Evolutionary conservation across 2,797 vertebrate species (phyloP), one percentile per base, ranked within the genome.

Genomic region (Staurois parvus): DNA sequence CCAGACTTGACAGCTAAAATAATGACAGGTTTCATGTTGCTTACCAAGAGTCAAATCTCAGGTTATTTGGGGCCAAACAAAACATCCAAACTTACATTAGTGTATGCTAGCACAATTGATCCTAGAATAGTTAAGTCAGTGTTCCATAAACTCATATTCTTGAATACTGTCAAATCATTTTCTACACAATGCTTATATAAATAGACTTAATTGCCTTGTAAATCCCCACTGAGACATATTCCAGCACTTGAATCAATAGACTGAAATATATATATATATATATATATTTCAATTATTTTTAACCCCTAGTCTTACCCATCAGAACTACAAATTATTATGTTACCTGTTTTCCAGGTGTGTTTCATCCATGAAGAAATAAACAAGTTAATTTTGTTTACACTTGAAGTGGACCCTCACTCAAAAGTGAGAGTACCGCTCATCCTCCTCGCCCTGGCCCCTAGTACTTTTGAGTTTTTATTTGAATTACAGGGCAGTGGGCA

Each of bases 141-240:
- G 30, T 70, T 70, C 34, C 21, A 70, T 24, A 32, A 70, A 24
- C 30, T 70, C n/a, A 70, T 24, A 21, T 26, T 70, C 30, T 70
- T 70, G 32, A 34, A 70, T 34, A 24, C 68, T 34, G 30, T 37
- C 30, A 70, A 70, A 34, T 70, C 15, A 37, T 34, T 9, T 37
- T 34, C 30, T 70, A 34, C 68, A 34, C 32, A 59, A 21, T 59
- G 19, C 52, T 59, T 59, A 59, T 37, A 70, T 34, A 70, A 70
- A 70, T 70, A 70, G 34, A 37, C 32, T 21, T 70, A 70, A 73
- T 73, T 73, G 40, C 72, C 40, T 73, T 42, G 37, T 45, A 73
- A 13, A 8, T 73, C 40, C 24, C 34, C 30, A 40, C 72, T 26
- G 40, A 0, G 70, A 42, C 13, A 42, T 17, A 28, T 73, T 73